Evolutionary conservation across 1,140 invertebrate species (phyloP).

Genomic region (Trichonephila clavata): DNA sequence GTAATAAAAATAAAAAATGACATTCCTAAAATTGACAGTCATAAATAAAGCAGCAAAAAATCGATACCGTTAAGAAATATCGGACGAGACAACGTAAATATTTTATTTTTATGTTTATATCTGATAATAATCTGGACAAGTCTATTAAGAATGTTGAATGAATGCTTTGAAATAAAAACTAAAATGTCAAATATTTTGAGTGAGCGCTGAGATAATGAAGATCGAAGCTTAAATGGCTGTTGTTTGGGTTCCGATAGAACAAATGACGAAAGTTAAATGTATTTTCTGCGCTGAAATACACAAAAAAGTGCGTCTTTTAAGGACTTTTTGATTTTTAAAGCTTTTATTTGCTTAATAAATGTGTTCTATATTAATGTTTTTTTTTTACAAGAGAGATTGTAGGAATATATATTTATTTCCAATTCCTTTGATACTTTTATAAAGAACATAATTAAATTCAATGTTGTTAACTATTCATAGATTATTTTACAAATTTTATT

Average conservation of each 20-base stretch:
- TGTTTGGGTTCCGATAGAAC: neutral
- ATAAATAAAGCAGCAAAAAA: conserved; percentile 57
- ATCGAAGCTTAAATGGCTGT: conserved; percentile 43
- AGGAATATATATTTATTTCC: neutral
- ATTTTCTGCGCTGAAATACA: neutral
- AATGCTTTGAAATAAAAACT: conserved; percentile 8
- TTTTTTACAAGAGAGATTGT: neutral
- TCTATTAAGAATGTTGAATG: conserved; percentile 56
- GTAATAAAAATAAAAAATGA: conserved; percentile 41
- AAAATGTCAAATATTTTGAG: conserved; percentile 17
- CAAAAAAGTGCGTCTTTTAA: neutral
- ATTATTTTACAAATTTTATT: too few relatives aligned
- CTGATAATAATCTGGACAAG: conserved; percentile 64
- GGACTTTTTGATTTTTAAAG: neutral
- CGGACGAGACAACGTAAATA: conserved; percentile 9
- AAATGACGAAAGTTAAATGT: conserved; percentile 4
- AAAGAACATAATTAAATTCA: too few relatives aligned
- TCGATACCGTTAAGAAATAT: conserved; percentile 26
- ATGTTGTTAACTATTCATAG: too few relatives aligned
- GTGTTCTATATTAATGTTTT: neutral
- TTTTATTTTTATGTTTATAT: conserved; percentile 36
- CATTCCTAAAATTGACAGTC: conserved; percentile 44
- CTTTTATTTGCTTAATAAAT: neutral
- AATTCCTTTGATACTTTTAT: neutral
- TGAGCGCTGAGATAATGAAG: conserved; percentile 44